Percentiles rank a stretch among this genome's conserved stretches.
These are phyloP conservation scores for Apamea sordens DNA, from an alignment of 2,888 invertebrate species.

Conservation along the genomic window DNA sequence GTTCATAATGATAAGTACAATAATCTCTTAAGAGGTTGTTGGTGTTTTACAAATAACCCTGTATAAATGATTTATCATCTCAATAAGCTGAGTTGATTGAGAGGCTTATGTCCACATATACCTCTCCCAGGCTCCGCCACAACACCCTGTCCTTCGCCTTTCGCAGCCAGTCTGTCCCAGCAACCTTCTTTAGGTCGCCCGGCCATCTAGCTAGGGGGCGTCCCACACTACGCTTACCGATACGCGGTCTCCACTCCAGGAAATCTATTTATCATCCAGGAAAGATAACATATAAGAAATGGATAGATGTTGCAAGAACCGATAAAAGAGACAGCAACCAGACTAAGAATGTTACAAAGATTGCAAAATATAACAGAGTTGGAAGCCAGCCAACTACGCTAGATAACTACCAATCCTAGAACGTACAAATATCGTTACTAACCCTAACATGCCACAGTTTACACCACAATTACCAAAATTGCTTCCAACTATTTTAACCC, in stretches of 20 bases:
- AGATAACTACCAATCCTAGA: not conserved
- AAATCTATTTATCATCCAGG: not conserved
- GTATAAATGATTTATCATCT: not conserved
- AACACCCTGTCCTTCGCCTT: no score
- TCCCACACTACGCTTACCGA: no score
- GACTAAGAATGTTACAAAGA: not conserved
- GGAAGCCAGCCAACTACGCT: not conserved
- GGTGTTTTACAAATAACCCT: no score
- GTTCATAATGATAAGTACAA: no score
- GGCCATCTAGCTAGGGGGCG: no score
- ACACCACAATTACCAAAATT: slow-evolving; percentile 72
- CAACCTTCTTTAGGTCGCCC: no score
- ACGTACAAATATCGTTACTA: slow-evolving; percentile 8
- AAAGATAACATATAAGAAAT: not conserved
- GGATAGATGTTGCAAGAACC: not conserved
- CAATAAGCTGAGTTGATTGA: no score
- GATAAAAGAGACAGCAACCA: not conserved
- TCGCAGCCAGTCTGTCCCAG: no score
- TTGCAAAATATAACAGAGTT: slow-evolving; percentile 14
- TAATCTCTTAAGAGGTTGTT: no score
- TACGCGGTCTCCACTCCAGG: no score
- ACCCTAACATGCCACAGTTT: slow-evolving; percentile 42
- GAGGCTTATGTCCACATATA: no score
- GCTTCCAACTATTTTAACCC: slow-evolving; percentile 62
- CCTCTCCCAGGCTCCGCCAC: no score